Percentiles rank a stretch among this genome's conserved stretches.
Conservation (phyloP, 2,113 vertebrate species). For the Triplophysa rosa region DNA sequence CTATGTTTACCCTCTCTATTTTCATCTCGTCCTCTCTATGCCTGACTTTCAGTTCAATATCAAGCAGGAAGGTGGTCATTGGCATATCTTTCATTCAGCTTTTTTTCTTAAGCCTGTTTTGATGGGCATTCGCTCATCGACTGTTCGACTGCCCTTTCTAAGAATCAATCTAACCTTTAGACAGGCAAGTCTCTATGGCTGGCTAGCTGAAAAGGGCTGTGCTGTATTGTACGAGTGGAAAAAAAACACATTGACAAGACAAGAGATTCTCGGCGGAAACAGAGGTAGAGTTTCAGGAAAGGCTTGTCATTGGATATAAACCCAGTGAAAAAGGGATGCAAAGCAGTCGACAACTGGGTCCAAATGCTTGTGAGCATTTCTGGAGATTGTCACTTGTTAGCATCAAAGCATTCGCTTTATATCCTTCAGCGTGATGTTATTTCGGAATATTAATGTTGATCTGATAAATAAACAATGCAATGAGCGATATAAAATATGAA, state of each 20-base stretch:
- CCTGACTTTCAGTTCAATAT: slow-evolving; percentile 63
- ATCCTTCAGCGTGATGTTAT: background rate
- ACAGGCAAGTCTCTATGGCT: slow-evolving; percentile 42
- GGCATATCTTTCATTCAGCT: slow-evolving; percentile 45
- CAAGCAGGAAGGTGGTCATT: slow-evolving; percentile 52
- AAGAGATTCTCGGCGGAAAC: slow-evolving; percentile 66
- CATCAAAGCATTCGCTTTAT: slow-evolving; percentile 49
- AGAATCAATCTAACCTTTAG: slow-evolving; percentile 48
- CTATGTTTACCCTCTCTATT: slow-evolving; percentile 65
- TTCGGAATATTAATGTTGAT: slow-evolving; percentile 44
- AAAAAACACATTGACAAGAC: slow-evolving; percentile 55
- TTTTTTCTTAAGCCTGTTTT: slow-evolving; percentile 25
- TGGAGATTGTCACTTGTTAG: background rate
- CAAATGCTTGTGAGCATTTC: slow-evolving; percentile 32
- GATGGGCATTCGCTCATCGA: slow-evolving; percentile 45
- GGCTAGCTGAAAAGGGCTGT: slow-evolving; percentile 52
- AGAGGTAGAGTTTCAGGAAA: slow-evolving; percentile 64
- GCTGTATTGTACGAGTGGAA: slow-evolving; percentile 51
- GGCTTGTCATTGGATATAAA: slow-evolving; percentile 69
- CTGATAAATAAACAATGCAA: slow-evolving; percentile 22
- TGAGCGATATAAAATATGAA: slow-evolving; percentile 30
- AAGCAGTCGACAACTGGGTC: slow-evolving; percentile 55
- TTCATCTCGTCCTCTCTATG: slow-evolving; percentile 65
- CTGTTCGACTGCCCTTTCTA: slow-evolving; percentile 52
- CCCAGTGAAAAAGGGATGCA: slow-evolving; percentile 60